Evolutionary conservation across 2,797 vertebrate species (phyloP), one percentile per base, ranked within the genome.

Genomic region (Halcyon chelicuti): DNA sequence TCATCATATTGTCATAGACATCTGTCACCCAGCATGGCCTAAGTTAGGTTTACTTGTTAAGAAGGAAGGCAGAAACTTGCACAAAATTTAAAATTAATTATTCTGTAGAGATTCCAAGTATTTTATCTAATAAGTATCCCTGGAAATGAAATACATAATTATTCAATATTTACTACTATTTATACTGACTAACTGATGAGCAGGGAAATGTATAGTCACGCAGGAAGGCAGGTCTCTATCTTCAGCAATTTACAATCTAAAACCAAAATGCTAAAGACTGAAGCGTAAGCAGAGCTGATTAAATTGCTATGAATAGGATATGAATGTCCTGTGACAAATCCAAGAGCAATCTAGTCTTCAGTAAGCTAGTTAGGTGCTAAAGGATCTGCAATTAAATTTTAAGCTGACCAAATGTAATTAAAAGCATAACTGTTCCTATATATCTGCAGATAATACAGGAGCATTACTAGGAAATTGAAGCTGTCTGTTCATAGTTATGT

Each of bases 301-400:
- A 89, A 87, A 87, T 82, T 79, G 40, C 73, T 87, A 39, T 74
- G 82, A n/a, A n/a, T n/a, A n/a, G 88, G 22, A 83, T 67, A 65
- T 91, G 65, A 96, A 26, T 40, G 31, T 91, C 54, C 55, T 92
- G 68, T 93, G 92, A 96, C 80, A 93, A 96, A 94, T 61, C 35
- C 68, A 70, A 74, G 49, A 92, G 57, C 61, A 76, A 82, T 76
- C 61, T 74, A 71, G 47, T 42, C 71, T 94, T 91, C 67, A 74
- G 47, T 89, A 96, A 79, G 49, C 61, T 83, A 67, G 26, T 21
- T 71, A 77, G 23, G 37, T 76, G 49, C 65, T 92, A 49, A 90
- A 93, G 86, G 80, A 94, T 91, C 61, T 92, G 39, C 68, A 96
- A 67, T 68, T 96, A 86, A 96, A 42, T 42, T 44, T 42, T 80